Conservation (phyloP, 2,113 vertebrate genomes). For the Mirounga angustirostris region DNA sequence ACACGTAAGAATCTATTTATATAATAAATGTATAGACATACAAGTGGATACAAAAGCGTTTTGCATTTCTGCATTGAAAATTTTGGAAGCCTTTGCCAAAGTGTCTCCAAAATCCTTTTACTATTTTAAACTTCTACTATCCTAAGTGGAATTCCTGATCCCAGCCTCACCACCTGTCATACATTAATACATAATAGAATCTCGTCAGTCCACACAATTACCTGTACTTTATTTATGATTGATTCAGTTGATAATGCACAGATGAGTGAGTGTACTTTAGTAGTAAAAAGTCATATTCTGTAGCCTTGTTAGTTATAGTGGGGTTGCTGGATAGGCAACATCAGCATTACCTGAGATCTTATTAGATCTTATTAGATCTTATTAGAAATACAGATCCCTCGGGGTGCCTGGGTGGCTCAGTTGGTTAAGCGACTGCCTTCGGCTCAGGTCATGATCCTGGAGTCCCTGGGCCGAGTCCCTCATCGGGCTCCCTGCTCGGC, state of each 20-base stretch:
- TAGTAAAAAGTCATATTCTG: neutral
- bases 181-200: neutral
- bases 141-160: neutral
- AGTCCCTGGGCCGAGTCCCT: no score
- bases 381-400: neutral
- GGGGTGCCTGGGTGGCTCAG: no score
- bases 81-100: neutral
- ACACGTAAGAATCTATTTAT: neutral
- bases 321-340: neutral
- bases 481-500: no score
- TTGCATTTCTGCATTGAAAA: neutral
- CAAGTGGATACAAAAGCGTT: neutral
- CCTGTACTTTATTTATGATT: neutral
- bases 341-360: neutral
- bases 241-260: neutral
- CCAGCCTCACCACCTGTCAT: rapidly evolving
- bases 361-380: neutral
- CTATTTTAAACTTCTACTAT: neutral
- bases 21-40: neutral
- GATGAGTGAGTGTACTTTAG: neutral
- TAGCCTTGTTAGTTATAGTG: neutral
- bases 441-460: no score
- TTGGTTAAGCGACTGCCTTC: no score
- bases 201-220: neutral
- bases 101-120: neutral